phyloP scores from a whole-genome alignment of 2,113 vertebrate genomes.

The Dascyllus trimaculatus region DNA sequence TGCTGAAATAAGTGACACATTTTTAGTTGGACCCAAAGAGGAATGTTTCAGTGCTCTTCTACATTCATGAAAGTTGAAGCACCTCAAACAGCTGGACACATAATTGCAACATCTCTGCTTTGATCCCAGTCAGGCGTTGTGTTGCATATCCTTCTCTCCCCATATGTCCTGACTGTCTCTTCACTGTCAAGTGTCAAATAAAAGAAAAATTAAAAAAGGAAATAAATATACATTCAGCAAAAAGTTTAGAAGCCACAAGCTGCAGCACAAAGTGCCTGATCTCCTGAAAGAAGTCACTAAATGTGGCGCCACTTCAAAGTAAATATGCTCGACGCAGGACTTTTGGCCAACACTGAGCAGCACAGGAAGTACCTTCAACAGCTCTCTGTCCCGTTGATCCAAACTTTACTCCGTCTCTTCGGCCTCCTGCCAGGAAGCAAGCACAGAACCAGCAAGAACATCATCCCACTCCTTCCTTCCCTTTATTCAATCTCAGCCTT shows the following conservation, averaged over 20 bases:
- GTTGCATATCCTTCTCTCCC: background rate
- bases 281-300: conserved; percentile 21
- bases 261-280: conserved; percentile 19
- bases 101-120: background rate
- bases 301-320: conserved; percentile 18
- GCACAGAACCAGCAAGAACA: conserved; percentile 9
- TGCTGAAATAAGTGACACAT: conserved; percentile 8
- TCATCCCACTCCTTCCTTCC: conserved; percentile 23
- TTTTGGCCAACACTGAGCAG: conserved; percentile 1
- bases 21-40: conserved; percentile 1
- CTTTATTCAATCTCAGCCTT: conserved; percentile 28
- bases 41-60: conserved; percentile 3
- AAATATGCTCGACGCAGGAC: conserved; percentile 20
- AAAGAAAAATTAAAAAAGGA: background rate
- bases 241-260: background rate
- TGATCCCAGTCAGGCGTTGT: background rate
- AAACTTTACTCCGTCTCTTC: background rate
- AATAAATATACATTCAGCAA: background rate
- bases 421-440: conserved; percentile 2
- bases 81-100: background rate
- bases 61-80: background rate
- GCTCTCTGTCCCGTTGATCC: background rate
- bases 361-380: conserved; percentile 26
- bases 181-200: background rate
- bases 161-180: background rate